Conservation (phyloP, 2,797 vertebrate genomes). For the Monodelphis domestica region DNA sequence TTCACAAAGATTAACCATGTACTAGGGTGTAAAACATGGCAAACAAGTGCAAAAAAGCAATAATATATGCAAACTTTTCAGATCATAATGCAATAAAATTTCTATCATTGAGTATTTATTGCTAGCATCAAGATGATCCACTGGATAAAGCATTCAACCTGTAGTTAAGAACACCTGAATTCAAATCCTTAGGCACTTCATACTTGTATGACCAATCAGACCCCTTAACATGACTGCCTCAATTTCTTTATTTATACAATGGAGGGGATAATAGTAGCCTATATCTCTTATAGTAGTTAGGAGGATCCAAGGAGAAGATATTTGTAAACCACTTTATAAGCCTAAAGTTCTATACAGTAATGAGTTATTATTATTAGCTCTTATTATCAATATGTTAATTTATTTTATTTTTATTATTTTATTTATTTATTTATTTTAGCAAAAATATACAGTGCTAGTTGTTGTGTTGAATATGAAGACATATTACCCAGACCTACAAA, state of each 20-base stretch:
- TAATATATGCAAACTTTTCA: too few relatives aligned
- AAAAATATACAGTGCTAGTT: background rate
- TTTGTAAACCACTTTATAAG: background rate
- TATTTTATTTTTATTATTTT: too few relatives aligned
- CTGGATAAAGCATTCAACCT: background rate
- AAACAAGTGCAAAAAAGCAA: too few relatives aligned
- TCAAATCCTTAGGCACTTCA: background rate
- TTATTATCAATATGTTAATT: background rate
- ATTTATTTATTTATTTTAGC: too few relatives aligned
- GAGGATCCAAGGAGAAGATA: background rate
- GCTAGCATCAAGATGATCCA: background rate
- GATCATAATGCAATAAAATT: too few relatives aligned
- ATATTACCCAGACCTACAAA: background rate
- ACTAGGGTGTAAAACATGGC: too few relatives aligned
- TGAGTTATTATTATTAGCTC: background rate
- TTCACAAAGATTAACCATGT: too few relatives aligned
- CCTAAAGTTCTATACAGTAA: background rate
- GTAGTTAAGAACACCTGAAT: background rate
- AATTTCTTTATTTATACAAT: background rate
- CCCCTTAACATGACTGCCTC: background rate
- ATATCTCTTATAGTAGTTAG: background rate
- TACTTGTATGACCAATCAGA: background rate
- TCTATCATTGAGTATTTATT: background rate
- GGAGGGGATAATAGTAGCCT: background rate
- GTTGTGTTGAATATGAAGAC: background rate